phyloP scores from a whole-genome alignment of 2,888 invertebrate species.

The Taphrorychus bicolor region DNA sequence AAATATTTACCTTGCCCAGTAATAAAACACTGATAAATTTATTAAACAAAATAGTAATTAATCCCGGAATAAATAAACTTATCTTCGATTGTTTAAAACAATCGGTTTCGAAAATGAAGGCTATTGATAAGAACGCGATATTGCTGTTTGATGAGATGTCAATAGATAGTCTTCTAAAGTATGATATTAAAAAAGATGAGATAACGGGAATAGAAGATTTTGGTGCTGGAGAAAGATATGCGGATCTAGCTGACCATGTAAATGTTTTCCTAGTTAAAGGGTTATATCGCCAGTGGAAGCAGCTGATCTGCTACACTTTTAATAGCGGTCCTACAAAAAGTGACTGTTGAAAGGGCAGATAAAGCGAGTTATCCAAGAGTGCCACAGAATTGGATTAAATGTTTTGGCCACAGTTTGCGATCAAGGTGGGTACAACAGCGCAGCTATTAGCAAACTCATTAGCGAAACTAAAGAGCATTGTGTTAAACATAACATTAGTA shows the following conservation, averaged over 20 bases:
- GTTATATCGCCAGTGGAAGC: slow-evolving; percentile 45
- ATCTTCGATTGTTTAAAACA: slow-evolving; percentile 37
- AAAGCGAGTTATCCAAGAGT: slow-evolving; percentile 41
- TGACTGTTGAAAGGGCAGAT: too few species aligned
- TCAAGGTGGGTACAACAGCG: slow-evolving; percentile 45
- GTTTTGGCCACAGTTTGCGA: too few species aligned
- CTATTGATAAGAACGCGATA: slow-evolving; percentile 22
- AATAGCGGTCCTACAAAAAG: slow-evolving; percentile 39
- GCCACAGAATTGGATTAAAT: slow-evolving; percentile 40
- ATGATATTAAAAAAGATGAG: slow-evolving; percentile 12
- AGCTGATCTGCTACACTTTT: slow-evolving; percentile 44
- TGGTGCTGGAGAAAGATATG: neutral
- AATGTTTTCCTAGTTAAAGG: slow-evolving; percentile 41
- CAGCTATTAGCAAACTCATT: slow-evolving; percentile 40
- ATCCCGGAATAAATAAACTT: slow-evolving; percentile 40
- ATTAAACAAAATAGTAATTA: slow-evolving; percentile 36
- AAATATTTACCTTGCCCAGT: too few species aligned
- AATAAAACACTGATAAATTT: slow-evolving; percentile 32
- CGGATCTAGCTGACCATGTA: slow-evolving; percentile 23
- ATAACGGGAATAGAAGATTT: slow-evolving; percentile 28
- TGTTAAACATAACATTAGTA: slow-evolving; percentile 15
- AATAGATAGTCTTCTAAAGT: slow-evolving; percentile 10
- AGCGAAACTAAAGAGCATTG: slow-evolving; percentile 3
- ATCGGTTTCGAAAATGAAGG: slow-evolving; percentile 30
- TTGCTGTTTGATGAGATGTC: slow-evolving; percentile 40